These are phyloP conservation scores for Hypomecis atomaria DNA, from an alignment of 2,888 invertebrate genomes.

Conservation along the genomic window DNA sequence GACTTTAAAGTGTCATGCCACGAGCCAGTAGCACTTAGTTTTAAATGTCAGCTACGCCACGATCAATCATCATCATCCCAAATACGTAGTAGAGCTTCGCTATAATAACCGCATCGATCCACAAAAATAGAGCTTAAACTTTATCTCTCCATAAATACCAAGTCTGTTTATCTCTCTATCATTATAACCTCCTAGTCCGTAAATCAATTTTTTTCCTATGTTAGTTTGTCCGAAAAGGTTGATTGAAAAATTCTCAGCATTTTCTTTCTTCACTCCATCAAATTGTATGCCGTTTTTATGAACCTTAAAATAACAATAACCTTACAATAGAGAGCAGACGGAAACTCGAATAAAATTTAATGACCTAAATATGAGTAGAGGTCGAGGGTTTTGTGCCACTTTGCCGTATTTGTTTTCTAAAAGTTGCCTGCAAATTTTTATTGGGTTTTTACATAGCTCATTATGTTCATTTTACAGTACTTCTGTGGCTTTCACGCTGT, in stretches of 20 bases:
- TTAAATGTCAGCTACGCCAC: too few relatives aligned
- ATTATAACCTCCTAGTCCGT: not conserved
- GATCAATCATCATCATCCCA: too few relatives aligned
- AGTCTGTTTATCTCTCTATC: not conserved
- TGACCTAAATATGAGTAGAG: conserved; percentile 24
- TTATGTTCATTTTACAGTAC: too few relatives aligned
- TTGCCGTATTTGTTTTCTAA: not conserved
- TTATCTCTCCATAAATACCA: not conserved
- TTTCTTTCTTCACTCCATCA: conserved; percentile 18
- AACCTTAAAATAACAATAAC: conserved; percentile 28
- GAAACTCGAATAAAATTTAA: conserved; percentile 22
- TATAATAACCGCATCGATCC: too few relatives aligned
- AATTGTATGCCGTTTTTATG: conserved; percentile 22
- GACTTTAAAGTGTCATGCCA: too few relatives aligned
- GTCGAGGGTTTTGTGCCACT: conserved; percentile 2
- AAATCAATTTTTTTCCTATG: conserved; percentile 1
- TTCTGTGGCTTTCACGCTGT: too few relatives aligned
- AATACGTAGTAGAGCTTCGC: too few relatives aligned
- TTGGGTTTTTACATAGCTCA: too few relatives aligned
- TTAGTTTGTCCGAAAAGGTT: not conserved
- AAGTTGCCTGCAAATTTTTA: not conserved
- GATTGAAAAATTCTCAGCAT: conserved; percentile 27
- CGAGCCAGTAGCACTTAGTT: too few relatives aligned
- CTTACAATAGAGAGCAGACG: conserved; percentile 21
- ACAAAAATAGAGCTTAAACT: too few relatives aligned